Percentiles rank a stretch among this genome's conserved stretches.
Evolutionary conservation across 2,113 vertebrate species (phyloP).

Genomic region (Clarias macrocephalus): DNA sequence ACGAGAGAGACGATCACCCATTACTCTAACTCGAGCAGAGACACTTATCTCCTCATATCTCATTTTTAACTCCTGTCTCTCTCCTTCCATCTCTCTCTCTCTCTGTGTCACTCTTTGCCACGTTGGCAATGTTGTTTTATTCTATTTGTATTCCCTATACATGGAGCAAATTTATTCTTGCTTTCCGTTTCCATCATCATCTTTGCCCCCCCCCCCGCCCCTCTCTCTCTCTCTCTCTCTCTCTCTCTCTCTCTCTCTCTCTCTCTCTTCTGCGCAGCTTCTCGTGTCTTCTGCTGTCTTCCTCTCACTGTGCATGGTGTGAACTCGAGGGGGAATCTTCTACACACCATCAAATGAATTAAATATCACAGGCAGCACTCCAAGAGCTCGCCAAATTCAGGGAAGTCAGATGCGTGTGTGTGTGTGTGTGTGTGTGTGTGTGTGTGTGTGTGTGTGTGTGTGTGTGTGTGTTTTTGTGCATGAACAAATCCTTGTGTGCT

Average conservation of each 20-base stretch:
- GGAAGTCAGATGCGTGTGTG: not conserved
- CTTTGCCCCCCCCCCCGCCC: not conserved
- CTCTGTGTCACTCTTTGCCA: conserved; percentile 39
- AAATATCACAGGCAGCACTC: conserved; percentile 36
- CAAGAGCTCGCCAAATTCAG: conserved; percentile 8
- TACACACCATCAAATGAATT: conserved; percentile 40
- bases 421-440: conserved; percentile 3
- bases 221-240: conserved; percentile 15
- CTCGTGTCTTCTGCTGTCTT: conserved; percentile 13
- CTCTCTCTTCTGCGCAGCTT: conserved; percentile 13
- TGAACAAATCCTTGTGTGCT: conserved; percentile 11
- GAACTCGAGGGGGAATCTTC: conserved; percentile 15
- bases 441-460: not conserved
- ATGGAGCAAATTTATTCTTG: conserved; percentile 42
- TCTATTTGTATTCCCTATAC: conserved; percentile 26
- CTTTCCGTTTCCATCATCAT: conserved; percentile 36
- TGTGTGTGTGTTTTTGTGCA: not conserved
- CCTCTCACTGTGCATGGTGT: conserved; percentile 23
- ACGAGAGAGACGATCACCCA: conserved; percentile 68
- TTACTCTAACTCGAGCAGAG: conserved; percentile 59
- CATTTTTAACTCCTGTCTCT: conserved; percentile 32
- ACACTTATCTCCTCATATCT: conserved; percentile 41
- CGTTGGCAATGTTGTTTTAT: conserved; percentile 8
- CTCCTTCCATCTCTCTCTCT: conserved; percentile 37
- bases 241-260: no score